Evolutionary conservation across 2,888 invertebrate species (phyloP), one percentile per base, ranked within the genome.

Genomic region (Stegophylla sp.): DNA sequence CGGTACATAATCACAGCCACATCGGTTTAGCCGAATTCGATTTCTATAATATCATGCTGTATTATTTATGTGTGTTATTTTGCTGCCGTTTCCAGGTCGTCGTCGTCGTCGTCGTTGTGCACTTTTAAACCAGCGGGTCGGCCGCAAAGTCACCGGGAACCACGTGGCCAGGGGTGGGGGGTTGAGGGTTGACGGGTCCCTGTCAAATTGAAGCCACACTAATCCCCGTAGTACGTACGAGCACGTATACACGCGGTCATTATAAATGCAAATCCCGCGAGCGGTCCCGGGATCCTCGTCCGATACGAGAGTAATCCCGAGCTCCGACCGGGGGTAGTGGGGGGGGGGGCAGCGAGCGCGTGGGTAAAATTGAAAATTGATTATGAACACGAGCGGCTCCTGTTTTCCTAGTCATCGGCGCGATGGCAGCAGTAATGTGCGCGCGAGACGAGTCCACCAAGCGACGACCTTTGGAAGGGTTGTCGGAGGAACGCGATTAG

Each of bases 211-310:
- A 79, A 79, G 79, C 61, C 71, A 41, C 23, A 51, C 69, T 79
- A 79, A 79, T 79, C 79, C 79, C 61, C 34, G 20, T n/a, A n/a
- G 79, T 79, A 79, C 79, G 34, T 34, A 41, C 71, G 69, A 41
- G 71, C 79, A 79, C 79, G 79, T 79, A 71, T 63, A 79, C 71
- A 61, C 71, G 61, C 20, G 61, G 79, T 69, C 79, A 79, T 79
- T 79, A 79, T 79, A 71, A 59, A 79, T 79, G 79, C 79, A 79
- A 79, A 79, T 79, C 79, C 79, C 79, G 17, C 34, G 17, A 67
- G 28, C 79, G 51, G 48, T 51, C 79, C 69, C 15, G 61, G 61
- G 69, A 71, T 71, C 69, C 59, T 41, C 51, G 79, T 79, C 79
- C 79, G 63, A 79, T 79, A 79, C n/a, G 59, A 45, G 71, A 28